Conservation (phyloP, 1,140 invertebrate genomes). For the Bombus affinis region DNA sequence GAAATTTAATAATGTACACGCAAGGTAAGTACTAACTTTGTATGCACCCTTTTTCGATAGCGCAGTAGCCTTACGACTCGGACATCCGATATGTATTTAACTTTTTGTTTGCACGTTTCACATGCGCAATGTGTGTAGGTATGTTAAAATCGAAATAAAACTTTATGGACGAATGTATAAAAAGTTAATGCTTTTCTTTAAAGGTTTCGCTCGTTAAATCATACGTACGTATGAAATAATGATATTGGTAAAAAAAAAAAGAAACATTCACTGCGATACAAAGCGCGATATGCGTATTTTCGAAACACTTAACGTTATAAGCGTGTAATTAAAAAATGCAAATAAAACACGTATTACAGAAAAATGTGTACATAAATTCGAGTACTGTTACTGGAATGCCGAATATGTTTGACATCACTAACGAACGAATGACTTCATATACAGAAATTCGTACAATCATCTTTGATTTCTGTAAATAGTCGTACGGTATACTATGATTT, state of each 20-base stretch:
- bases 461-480: background rate
- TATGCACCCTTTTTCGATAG: background rate
- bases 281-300: background rate
- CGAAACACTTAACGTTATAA: background rate
- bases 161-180: background rate
- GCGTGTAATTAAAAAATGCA: background rate
- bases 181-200: background rate
- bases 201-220: background rate
- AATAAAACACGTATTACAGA: background rate
- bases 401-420: background rate
- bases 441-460: background rate
- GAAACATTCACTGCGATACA: background rate
- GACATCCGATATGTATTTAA: background rate
- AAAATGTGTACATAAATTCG: background rate
- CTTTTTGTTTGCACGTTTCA: background rate
- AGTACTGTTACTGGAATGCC: background rate
- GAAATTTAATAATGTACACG: constrained; percentile 27
- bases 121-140: too few relatives aligned
- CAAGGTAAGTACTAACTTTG: background rate
- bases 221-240: background rate
- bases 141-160: background rate
- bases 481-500: background rate
- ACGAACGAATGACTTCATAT: background rate
- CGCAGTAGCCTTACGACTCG: too few relatives aligned
- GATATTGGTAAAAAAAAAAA: too few relatives aligned